phyloP scores from a whole-genome alignment of 1,140 invertebrate species.

The Coenobita brevimanus region DNA sequence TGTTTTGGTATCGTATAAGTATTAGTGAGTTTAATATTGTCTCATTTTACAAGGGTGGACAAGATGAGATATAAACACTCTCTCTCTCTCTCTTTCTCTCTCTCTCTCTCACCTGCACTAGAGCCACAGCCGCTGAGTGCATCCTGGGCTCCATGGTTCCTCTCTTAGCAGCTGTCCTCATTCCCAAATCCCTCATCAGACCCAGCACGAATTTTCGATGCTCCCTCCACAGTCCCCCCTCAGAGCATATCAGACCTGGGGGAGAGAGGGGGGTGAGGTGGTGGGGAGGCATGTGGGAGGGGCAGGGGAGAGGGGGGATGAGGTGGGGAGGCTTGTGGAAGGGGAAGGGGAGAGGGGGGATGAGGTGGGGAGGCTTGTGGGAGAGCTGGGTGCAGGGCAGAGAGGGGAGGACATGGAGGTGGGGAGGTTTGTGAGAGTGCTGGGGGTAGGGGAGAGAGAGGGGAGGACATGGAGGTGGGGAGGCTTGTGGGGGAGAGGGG shows the following conservation, averaged over 20 bases:
- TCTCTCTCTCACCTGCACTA: constrained; percentile 5
- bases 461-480: not conserved
- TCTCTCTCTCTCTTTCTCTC: too few relatives aligned
- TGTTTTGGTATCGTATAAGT: too few relatives aligned
- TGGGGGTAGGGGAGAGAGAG: not conserved
- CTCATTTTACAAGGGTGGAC: too few relatives aligned
- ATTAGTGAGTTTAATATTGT: too few relatives aligned
- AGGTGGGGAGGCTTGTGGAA: not conserved
- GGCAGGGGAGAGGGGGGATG: not conserved
- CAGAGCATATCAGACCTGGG: constrained; percentile 86
- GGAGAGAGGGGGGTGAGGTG: not conserved
- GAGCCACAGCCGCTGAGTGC: constrained; percentile 74
- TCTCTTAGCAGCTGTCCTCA: constrained; percentile 78
- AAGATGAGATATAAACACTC: too few relatives aligned
- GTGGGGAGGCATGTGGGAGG: not conserved
- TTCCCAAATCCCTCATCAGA: constrained; percentile 85
- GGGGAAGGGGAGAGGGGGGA: not conserved
- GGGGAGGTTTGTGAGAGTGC: not conserved
- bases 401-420: not conserved
- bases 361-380: not conserved
- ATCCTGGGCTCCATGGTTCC: constrained; percentile 82
- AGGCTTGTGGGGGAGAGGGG: not conserved
- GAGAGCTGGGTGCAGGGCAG: not conserved
- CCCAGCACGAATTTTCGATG: constrained; percentile 83
- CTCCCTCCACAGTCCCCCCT: constrained; percentile 87